Evolutionary conservation across 2,888 invertebrate species (phyloP), one percentile per base, ranked within the genome.

Genomic region (Antheraea yamamai): DNA sequence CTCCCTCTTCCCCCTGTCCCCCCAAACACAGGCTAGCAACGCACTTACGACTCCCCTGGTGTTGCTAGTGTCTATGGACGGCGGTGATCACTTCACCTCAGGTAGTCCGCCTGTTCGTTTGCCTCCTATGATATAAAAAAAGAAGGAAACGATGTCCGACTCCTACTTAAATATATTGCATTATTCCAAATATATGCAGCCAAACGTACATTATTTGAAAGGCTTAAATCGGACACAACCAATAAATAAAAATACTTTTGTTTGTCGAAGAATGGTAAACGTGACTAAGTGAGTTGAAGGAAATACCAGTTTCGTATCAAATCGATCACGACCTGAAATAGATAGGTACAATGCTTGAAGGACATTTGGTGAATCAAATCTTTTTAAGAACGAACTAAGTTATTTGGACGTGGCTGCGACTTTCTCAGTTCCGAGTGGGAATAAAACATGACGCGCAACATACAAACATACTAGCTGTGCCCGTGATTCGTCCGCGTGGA

Each of bases 201-300:
- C 61, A 23, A 61, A 61, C 10, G n/a, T 12, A 61, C n/a, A 61
- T 61, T 12, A 61, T 61, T 23, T 61, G 61, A 23, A 61, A 30
- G 26, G 26, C 30, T 30, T 16, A 66, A 66, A 66, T 66, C 30
- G 2, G 64, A 66, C 30, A 66, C 64, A 18, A 66, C 30, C 47
- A 30, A 30, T 66, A 66, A 30, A 30, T 66, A 66, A 30, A 66
- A 66, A 30, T 66, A 30, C 64, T 30, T 70, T 70, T 70, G 70
- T 20, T 70, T n/a, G 39, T 70, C 6, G n/a, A 70, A 35, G 20
- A 39, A 70, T 39, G 39, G 39, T 16, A 20, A n/a, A 23, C 70
- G 70, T 70, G 70, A 70, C 70, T 70, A 39, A 70, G 61, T 61
- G 10, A 61, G 16, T 70, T 70, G 70, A 39, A 70, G 70, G 70